Percentiles rank a stretch among this genome's conserved stretches.
These are phyloP conservation scores for Neoaliturus tenellus DNA, from an alignment of 2,888 invertebrate genomes.

Conservation along the genomic window DNA sequence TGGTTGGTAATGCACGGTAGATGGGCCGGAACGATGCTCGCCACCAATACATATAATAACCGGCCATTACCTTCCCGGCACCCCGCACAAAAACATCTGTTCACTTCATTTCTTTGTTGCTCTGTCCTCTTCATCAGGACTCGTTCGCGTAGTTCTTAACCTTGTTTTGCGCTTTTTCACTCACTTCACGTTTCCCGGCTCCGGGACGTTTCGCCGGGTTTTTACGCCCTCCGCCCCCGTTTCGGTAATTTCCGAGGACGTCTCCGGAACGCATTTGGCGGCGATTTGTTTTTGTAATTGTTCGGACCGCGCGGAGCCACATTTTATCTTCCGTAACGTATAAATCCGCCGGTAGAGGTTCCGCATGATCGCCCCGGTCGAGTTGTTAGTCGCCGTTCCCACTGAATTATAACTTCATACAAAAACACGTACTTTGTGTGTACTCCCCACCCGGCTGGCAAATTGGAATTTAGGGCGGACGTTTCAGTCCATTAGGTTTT, in stretches of 20 bases:
- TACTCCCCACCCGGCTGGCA: background rate
- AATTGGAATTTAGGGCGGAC: background rate
- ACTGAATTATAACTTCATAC: constrained; percentile 11
- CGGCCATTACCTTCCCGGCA: constrained; percentile 9
- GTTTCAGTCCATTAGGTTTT: background rate
- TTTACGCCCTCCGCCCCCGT: constrained; percentile 15
- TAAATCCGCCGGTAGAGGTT: background rate
- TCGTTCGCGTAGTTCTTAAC: constrained; percentile 11
- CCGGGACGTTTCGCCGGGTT: background rate
- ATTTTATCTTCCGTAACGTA: constrained; percentile 5
- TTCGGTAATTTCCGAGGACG: constrained; percentile 1
- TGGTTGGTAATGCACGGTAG: constrained; percentile 35
- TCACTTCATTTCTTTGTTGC: constrained; percentile 31
- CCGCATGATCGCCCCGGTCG: background rate
- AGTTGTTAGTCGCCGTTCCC: background rate
- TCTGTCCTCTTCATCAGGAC: constrained; percentile 34
- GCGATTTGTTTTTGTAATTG: constrained; percentile 27
- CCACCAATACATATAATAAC: constrained; percentile 46
- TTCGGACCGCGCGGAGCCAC: background rate
- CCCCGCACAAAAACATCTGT: constrained; percentile 35
- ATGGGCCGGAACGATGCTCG: constrained; percentile 32
- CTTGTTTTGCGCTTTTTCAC: constrained; percentile 37
- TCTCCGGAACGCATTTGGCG: background rate
- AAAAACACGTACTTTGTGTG: constrained; percentile 6
- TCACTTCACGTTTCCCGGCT: constrained; percentile 24